Evolutionary conservation across 2,113 vertebrate species (phyloP).

Genomic region (Alosa alosa): DNA sequence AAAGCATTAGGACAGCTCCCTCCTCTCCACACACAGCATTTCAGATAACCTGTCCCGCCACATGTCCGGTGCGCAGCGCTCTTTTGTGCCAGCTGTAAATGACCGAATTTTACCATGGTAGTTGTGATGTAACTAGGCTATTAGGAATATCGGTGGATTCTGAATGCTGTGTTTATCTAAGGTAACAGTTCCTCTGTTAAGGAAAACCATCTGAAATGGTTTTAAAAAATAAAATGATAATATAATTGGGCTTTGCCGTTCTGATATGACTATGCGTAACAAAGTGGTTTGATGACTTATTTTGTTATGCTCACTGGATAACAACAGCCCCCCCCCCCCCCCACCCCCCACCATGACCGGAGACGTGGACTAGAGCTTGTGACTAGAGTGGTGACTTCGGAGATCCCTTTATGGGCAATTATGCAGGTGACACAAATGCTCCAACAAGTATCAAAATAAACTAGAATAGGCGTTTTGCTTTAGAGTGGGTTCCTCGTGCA

Average conservation of each 20-base stretch:
- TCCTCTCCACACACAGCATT: slow-evolving; percentile 45
- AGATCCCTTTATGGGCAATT: slow-evolving; percentile 65
- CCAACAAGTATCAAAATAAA: slow-evolving; percentile 55
- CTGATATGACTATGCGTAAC: background rate
- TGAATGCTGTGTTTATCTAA: background rate
- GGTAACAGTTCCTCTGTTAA: background rate
- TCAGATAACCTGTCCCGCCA: slow-evolving; percentile 52
- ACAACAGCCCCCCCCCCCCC: background rate
- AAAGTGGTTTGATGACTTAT: slow-evolving; percentile 11
- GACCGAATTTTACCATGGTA: slow-evolving; percentile 25
- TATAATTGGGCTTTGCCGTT: background rate
- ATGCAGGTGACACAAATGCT: slow-evolving; percentile 71
- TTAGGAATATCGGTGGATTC: background rate
- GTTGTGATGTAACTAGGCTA: background rate
- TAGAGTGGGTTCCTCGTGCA: slow-evolving; percentile 60
- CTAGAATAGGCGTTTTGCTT: slow-evolving; percentile 64
- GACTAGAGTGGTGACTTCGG: slow-evolving; percentile 62
- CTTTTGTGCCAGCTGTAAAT: slow-evolving; percentile 37
- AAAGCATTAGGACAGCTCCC: slow-evolving; percentile 66
- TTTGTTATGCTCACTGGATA: background rate
- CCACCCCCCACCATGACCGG: background rate
- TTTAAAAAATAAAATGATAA: background rate
- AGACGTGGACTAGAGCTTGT: slow-evolving; percentile 30
- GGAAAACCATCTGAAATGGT: background rate
- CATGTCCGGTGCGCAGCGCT: slow-evolving; percentile 25